Percentiles rank a stretch among this genome's conserved stretches.
These are phyloP conservation scores for Carassius gibelio DNA, from an alignment of 2,113 vertebrate genomes.

Conservation along the genomic window DNA sequence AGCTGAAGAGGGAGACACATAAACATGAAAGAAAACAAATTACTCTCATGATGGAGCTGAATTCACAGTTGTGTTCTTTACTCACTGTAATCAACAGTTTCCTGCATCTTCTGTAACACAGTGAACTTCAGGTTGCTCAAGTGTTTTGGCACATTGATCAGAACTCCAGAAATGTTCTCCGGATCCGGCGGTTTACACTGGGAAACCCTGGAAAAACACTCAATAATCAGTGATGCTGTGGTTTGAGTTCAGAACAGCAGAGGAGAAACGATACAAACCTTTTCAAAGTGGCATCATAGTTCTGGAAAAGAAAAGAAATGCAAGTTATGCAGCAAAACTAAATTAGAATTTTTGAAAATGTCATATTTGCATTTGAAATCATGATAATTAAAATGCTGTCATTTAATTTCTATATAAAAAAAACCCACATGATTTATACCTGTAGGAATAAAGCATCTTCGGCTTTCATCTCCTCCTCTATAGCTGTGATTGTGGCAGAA, in stretches of 20 bases:
- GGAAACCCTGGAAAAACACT: conserved; percentile 38
- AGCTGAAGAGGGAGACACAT: conserved; percentile 1
- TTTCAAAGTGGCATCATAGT: conserved; percentile 33
- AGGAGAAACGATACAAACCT: conserved; percentile 21
- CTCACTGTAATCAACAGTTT: conserved; percentile 2
- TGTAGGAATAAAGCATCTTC: conserved; percentile 32
- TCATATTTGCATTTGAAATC: too few relatives aligned
- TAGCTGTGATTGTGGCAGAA: conserved; percentile 27
- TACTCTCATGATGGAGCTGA: neutral
- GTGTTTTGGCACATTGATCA: conserved; percentile 44
- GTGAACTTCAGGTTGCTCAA: conserved; percentile 38
- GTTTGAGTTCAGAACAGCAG: conserved; percentile 7
- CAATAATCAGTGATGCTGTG: conserved; percentile 4
- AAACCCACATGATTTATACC: neutral
- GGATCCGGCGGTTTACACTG: conserved; percentile 35
- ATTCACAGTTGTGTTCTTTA: neutral
- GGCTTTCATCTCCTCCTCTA: conserved; percentile 45
- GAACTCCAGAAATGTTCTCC: conserved; percentile 36
- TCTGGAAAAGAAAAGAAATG: conserved; percentile 1
- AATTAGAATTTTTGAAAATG: too few relatives aligned
- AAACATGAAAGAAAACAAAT: neutral
- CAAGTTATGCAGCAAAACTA: too few relatives aligned
- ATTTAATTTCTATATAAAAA: neutral
- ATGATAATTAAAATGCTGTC: too few relatives aligned
- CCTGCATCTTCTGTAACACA: conserved; percentile 36